phyloP scores from a whole-genome alignment of 1,140 invertebrate genomes.

The Heliconius congener region DNA sequence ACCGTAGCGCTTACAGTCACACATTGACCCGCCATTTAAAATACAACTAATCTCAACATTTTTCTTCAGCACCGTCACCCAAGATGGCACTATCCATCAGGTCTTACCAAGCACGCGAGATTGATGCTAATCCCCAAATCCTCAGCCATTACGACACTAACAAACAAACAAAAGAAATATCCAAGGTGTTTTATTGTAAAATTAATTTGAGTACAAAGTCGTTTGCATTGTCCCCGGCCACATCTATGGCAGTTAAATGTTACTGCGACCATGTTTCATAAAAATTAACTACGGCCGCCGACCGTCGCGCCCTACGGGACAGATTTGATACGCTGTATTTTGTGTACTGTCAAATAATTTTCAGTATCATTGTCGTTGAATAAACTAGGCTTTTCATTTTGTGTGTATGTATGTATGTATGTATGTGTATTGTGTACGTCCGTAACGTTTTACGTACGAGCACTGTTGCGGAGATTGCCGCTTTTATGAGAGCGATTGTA shows the following conservation, averaged over 20 bases:
- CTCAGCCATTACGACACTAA: not conserved
- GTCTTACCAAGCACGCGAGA: not conserved
- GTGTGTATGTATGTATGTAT: not conserved
- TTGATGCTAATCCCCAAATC: not conserved
- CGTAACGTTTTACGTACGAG: not conserved
- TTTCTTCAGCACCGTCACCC: not conserved
- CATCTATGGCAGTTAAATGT: constrained; percentile 51
- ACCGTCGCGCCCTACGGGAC: constrained; percentile 36
- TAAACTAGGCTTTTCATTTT: constrained; percentile 35
- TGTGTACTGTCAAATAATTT: constrained; percentile 35
- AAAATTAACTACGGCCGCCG: constrained; percentile 45
- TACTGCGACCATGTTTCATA: constrained; percentile 48
- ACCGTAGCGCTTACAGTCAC: no score
- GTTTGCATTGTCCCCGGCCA: constrained; percentile 46
- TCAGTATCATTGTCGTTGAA: constrained; percentile 34
- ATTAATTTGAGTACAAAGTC: constrained; percentile 53
- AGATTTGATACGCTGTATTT: constrained; percentile 36
- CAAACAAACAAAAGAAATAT: constrained; percentile 29
- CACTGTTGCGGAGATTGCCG: not conserved
- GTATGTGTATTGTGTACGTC: not conserved
- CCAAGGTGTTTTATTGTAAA: constrained; percentile 49
- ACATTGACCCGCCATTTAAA: not conserved
- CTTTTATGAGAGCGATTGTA: constrained; percentile 9
- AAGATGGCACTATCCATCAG: not conserved
- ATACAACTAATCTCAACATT: not conserved